Conservation (phyloP, 1,140 invertebrate genomes). For the Zaprionus ghesquierei region DNA sequence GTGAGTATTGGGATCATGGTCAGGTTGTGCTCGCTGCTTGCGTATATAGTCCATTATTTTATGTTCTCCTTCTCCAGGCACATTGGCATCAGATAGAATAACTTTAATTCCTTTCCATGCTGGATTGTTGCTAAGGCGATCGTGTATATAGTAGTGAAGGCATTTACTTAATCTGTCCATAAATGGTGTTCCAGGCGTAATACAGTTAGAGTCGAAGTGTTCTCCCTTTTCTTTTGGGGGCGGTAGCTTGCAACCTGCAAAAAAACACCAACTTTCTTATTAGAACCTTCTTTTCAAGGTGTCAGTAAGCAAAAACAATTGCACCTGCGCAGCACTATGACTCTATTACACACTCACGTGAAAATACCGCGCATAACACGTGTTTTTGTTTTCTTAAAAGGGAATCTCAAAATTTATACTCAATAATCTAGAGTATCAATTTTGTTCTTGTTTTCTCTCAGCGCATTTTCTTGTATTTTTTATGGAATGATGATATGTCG, state of each 20-base stretch:
- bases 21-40: slow-evolving; percentile 96
- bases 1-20: slow-evolving; percentile 98
- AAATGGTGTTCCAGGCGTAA: slow-evolving; percentile 99
- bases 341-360: too few species aligned
- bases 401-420: neutral
- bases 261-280: neutral
- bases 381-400: neutral
- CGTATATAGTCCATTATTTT: slow-evolving; percentile 99
- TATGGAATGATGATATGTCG: neutral
- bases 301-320: neutral
- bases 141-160: slow-evolving; percentile 98
- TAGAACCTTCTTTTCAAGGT: neutral
- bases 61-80: slow-evolving; percentile 99
- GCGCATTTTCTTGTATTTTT: neutral
- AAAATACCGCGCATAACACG: neutral
- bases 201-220: slow-evolving; percentile 99
- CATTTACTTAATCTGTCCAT: slow-evolving; percentile 97
- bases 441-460: neutral
- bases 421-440: neutral
- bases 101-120: slow-evolving; percentile 98
- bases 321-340: neutral
- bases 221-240: slow-evolving; percentile 94
- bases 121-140: slow-evolving; percentile 95
- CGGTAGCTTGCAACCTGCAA: slow-evolving; percentile 87
- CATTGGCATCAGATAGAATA: slow-evolving; percentile 99